phyloP scores from a whole-genome alignment of 2,888 invertebrate genomes.

The Bruchidius siliquastri region DNA sequence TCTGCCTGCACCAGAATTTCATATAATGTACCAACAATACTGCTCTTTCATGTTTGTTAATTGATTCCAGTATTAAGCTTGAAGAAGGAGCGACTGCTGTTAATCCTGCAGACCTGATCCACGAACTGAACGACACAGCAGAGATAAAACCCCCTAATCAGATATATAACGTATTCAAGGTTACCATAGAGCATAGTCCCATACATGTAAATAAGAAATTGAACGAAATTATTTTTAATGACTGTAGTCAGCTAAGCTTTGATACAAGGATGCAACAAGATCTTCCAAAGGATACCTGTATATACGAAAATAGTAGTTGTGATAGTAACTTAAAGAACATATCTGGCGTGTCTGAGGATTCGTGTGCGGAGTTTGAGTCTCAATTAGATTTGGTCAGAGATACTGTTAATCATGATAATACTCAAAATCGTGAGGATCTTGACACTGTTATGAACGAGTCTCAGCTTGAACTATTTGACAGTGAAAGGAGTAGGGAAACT shows the following conservation, averaged over 20 bases:
- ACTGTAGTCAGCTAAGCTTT: background rate
- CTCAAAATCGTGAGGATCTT: background rate
- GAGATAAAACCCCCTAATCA: constrained; percentile 42
- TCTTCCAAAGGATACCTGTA: background rate
- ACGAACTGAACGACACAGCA: constrained; percentile 38
- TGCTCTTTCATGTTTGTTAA: too few relatives aligned
- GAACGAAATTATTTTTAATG: constrained; percentile 26
- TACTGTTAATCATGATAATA: background rate
- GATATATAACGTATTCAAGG: constrained; percentile 45
- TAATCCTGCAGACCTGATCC: constrained; percentile 28
- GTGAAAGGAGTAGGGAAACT: background rate
- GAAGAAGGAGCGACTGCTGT: constrained; percentile 5
- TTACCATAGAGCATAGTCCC: constrained; percentile 40
- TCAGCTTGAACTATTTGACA: background rate
- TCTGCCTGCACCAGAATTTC: too few relatives aligned
- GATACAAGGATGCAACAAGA: background rate
- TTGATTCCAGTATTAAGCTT: constrained; percentile 8
- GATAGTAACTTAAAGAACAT: background rate
- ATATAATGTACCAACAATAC: too few relatives aligned
- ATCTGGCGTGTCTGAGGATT: background rate
- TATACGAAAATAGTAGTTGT: background rate
- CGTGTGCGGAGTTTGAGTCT: background rate
- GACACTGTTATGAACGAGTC: background rate
- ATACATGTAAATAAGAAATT: constrained; percentile 26
- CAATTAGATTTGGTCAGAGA: background rate